phyloP scores from a whole-genome alignment of 2,888 invertebrate species.

The Ennomos quercinarius region DNA sequence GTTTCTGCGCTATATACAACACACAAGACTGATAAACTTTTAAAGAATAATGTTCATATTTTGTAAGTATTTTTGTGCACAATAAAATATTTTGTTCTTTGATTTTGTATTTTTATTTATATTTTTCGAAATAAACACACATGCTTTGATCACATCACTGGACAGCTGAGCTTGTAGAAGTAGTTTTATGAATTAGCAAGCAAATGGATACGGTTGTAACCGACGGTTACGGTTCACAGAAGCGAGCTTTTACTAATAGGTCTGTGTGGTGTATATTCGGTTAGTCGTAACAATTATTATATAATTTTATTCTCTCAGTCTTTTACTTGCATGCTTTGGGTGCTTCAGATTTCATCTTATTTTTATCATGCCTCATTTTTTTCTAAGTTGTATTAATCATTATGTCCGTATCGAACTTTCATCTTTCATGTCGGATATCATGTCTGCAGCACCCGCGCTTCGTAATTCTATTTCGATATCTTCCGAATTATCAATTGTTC shows the following conservation, averaged over 20 bases:
- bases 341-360: conserved; percentile 45
- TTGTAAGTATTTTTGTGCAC: conserved; percentile 82
- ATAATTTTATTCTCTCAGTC: conserved; percentile 61
- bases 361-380: conserved; percentile 5
- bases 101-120: conserved; percentile 73
- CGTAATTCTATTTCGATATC: conserved; percentile 29
- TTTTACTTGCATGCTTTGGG: conserved; percentile 58
- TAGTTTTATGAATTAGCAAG: conserved; percentile 59
- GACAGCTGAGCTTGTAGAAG: conserved; percentile 31
- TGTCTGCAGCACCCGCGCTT: conserved; percentile 53
- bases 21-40: conserved; percentile 83
- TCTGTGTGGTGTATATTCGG: conserved; percentile 80
- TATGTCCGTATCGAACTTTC: too few relatives aligned
- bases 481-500: conserved; percentile 11
- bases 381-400: neutral
- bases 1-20: conserved; percentile 81
- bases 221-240: conserved; percentile 26
- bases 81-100: conserved; percentile 80
- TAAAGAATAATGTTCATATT: conserved; percentile 70
- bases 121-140: conserved; percentile 35
- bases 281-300: conserved; percentile 16
- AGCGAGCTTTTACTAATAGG: conserved; percentile 35
- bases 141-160: conserved; percentile 31
- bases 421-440: too few relatives aligned
- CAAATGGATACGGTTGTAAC: conserved; percentile 71